Evolutionary conservation across 1,140 invertebrate species (phyloP), one percentile per base, ranked within the genome.

Genomic region (Dendroctonus ponderosae): DNA sequence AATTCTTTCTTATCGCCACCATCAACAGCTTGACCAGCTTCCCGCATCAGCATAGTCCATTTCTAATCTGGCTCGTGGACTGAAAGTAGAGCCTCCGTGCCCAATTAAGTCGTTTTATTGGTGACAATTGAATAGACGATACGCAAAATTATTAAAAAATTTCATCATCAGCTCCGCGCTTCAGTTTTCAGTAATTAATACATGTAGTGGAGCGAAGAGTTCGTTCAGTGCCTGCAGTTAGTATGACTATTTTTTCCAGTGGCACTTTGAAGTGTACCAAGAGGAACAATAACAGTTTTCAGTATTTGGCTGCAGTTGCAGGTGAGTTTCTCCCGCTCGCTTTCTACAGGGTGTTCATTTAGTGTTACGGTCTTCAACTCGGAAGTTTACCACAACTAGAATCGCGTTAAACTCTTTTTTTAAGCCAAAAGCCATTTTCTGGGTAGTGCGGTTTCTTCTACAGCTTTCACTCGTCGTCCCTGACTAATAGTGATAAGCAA

Each of bases 221-320:
- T 15, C 12, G 14, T 52, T n/a, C 44, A 42, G 38, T 51, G 15
- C n/a, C 11, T 42, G 5, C 43, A 12, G 43, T 43, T 38, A 53
- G 11, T 14, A 66, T 66, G 64, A 60, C 41, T 11, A 54, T 67
- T 46, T 46, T 39, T 41, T 59, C 65, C 8, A 67, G 58, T 61
- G 51, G 38, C 26, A 61, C 38, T 7, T 50, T 60, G 8, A 67
- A 46, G 40, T 40, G 26, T 26, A 26, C 46, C 11, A 46, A 15
- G 7, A 52, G 11, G 9, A 40, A 44, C n/a, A 67, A 46, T 54
- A 52, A 60, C 40, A 39, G 60, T 11, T 50, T 59, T 41, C 65
- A 67, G 44, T 67, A 67, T 60, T 38, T 67, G 6, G 65, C 65
- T 15, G 65, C 65, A 40, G 37, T 67, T 15, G 61, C 65, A 49